These are phyloP conservation scores for Dolichopus griseipennis DNA, from an alignment of 2,888 invertebrate genomes.

Conservation along the genomic window DNA sequence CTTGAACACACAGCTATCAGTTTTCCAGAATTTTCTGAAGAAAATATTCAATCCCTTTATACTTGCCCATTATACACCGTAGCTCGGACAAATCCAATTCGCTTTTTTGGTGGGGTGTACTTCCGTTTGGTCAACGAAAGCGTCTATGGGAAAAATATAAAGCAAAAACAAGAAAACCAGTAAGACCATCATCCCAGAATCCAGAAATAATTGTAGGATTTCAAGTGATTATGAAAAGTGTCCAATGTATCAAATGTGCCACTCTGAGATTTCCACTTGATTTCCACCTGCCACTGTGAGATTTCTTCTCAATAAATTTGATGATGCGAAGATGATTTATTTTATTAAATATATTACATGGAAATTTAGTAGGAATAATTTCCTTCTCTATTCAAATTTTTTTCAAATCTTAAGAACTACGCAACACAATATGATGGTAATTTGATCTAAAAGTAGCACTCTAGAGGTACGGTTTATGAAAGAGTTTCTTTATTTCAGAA, in stretches of 20 bases:
- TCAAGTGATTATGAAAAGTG: constrained; percentile 94
- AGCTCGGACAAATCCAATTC: constrained; percentile 77
- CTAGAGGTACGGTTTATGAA: too few species aligned
- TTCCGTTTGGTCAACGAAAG: constrained; percentile 89
- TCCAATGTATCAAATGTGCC: constrained; percentile 96
- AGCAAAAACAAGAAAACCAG: constrained; percentile 83
- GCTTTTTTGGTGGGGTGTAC: constrained; percentile 99
- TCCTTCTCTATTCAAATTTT: too few species aligned
- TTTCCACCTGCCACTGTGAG: too few species aligned
- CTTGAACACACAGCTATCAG: constrained; percentile 67
- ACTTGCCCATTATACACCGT: constrained; percentile 92
- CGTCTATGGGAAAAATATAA: constrained; percentile 92
- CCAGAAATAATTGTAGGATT: constrained; percentile 73
- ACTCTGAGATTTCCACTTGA: too few species aligned
- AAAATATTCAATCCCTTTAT: constrained; percentile 74
- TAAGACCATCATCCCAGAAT: constrained; percentile 54
- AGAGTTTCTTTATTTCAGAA: too few species aligned
- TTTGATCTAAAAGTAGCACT: too few species aligned
- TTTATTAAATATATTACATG: too few species aligned
- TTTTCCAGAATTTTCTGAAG: constrained; percentile 66
- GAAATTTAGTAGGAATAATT: too few species aligned
- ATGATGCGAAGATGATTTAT: too few species aligned
- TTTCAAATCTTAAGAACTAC: too few species aligned
- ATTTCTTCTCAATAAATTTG: too few species aligned
- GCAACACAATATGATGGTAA: too few species aligned